Evolutionary conservation across 2,888 invertebrate genomes (phyloP).

Genomic region (Odiellus spinosus): DNA sequence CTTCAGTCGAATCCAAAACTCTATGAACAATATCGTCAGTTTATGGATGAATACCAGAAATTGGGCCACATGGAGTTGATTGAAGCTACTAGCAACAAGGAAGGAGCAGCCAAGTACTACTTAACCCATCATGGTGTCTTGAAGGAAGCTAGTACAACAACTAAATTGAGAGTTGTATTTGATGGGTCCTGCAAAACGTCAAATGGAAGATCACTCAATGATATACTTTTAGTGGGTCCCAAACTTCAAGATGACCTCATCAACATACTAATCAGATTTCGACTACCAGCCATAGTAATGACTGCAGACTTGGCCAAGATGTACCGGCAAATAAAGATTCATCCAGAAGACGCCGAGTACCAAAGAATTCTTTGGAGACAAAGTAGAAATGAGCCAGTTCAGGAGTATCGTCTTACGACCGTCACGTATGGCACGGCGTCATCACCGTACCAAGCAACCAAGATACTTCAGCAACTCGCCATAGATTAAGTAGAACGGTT

Average conservation of each 20-base stretch:
- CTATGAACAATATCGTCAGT: conserved; percentile 1
- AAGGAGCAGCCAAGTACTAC: no score
- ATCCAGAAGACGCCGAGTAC: no score
- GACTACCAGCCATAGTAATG: conserved; percentile 22
- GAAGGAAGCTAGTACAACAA: conserved; percentile 1
- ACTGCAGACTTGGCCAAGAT: no score
- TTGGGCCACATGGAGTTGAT: conserved; percentile 2
- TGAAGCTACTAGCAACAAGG: no score
- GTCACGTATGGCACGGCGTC: no score
- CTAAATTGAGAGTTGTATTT: conserved; percentile 1
- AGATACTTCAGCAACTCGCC: no score
- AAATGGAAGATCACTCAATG: conserved; percentile 24
- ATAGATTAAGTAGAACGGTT: no score
- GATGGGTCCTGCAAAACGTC: conserved; percentile 3
- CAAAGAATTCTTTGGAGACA: no score
- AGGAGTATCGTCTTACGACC: no score
- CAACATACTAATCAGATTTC: conserved; percentile 23
- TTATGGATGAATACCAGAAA: not conserved
- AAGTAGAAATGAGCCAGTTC: no score
- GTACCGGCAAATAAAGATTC: no score
- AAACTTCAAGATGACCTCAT: conserved; percentile 25
- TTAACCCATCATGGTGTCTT: conserved; percentile 1
- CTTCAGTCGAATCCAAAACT: not conserved
- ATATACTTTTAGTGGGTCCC: conserved; percentile 24
- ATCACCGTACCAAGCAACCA: no score